Conservation (phyloP, 1,140 invertebrate genomes). For the Heliconius hermathena region DNA sequence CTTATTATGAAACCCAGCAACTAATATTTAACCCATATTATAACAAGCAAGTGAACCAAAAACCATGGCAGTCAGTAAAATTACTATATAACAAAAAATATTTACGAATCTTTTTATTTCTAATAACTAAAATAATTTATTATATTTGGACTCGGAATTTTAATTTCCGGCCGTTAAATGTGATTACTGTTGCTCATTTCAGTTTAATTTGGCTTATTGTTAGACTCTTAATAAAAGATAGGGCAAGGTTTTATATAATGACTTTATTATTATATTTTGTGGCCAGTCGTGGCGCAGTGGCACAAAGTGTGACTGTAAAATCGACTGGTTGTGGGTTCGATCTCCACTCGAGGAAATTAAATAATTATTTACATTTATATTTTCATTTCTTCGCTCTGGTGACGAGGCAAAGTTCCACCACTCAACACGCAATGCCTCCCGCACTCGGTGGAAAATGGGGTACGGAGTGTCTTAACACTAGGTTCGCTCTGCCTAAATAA, state of each 20-base stretch:
- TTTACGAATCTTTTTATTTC: background rate
- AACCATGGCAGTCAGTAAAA: too few species aligned
- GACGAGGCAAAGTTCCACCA: too few species aligned
- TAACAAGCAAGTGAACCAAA: too few species aligned
- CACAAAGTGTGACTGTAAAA: background rate
- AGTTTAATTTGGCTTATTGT: constrained; percentile 13
- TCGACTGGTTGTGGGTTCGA: background rate
- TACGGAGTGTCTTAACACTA: too few species aligned
- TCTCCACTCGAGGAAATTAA: too few species aligned
- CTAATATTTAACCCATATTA: too few species aligned
- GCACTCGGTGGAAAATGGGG: too few species aligned
- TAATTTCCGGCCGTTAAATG: constrained; percentile 1
- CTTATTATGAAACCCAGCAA: too few species aligned
- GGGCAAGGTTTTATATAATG: background rate
- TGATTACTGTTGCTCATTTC: background rate
- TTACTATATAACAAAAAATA: too few species aligned
- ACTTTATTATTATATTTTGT: background rate
- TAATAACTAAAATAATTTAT: background rate
- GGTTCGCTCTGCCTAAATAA: too few species aligned
- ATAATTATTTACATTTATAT: too few species aligned
- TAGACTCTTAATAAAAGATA: background rate
- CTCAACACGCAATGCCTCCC: too few species aligned
- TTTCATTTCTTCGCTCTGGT: background rate
- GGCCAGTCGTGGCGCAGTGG: background rate
- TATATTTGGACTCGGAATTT: constrained; percentile 4